Conservation (phyloP, 2,888 invertebrate genomes). For the Zhuqinia jingwanae region DNA sequence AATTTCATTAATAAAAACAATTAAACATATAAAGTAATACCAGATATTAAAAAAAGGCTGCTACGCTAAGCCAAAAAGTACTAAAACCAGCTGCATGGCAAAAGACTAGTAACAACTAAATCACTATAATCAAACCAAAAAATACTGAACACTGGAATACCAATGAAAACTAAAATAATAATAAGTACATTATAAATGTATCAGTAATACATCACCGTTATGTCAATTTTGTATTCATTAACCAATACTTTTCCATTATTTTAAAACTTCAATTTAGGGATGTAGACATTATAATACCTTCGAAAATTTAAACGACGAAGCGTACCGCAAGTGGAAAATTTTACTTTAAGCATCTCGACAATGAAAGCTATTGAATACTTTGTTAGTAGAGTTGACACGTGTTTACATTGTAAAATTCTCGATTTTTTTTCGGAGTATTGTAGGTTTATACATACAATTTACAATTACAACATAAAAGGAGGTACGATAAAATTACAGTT, state of each 20-base stretch:
- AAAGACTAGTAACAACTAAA: slow-evolving; percentile 62
- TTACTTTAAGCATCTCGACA: slow-evolving; percentile 10
- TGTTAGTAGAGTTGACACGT: slow-evolving; percentile 37
- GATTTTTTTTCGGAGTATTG: slow-evolving; percentile 29
- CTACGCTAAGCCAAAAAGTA: background rate
- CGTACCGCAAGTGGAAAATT: slow-evolving; percentile 31
- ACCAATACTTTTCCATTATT: background rate
- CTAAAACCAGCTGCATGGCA: slow-evolving; percentile 50
- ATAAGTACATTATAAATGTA: background rate
- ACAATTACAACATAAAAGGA: slow-evolving; percentile 4
- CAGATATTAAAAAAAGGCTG: slow-evolving; percentile 23
- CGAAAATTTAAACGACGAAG: background rate
- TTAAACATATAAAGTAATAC: background rate
- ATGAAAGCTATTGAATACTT: slow-evolving; percentile 39
- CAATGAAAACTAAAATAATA: slow-evolving; percentile 1
- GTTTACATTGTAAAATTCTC: slow-evolving; percentile 44
- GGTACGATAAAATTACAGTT: slow-evolving; percentile 13
- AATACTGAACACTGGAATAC: slow-evolving; percentile 37
- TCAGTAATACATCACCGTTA: background rate
- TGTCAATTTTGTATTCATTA: background rate
- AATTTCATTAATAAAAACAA: background rate
- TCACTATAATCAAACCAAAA: slow-evolving; percentile 50
- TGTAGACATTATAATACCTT: background rate
- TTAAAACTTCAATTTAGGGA: background rate
- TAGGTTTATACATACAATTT: slow-evolving; percentile 17